Evolutionary conservation across 2,113 vertebrate species (phyloP).

Genomic region (Desmodus rotundus): DNA sequence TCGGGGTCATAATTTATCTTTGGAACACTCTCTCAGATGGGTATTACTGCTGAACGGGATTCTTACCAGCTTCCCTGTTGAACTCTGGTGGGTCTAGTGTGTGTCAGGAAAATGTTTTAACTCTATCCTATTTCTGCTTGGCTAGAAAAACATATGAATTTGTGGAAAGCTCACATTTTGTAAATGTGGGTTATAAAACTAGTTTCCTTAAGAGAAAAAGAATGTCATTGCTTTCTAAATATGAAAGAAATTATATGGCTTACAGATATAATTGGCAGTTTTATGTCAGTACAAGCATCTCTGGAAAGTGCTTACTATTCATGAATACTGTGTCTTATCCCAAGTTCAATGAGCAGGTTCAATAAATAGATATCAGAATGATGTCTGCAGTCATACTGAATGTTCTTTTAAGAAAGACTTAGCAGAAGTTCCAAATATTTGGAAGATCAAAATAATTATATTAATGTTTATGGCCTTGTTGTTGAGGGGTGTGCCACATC

Average conservation of each 20-base stretch:
- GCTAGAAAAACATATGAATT: constrained; percentile 59
- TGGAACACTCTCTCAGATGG: constrained; percentile 10
- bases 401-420: not conserved
- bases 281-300: not conserved
- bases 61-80: constrained; percentile 50
- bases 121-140: constrained; percentile 58
- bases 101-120: constrained; percentile 58
- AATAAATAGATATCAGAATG: constrained; percentile 3
- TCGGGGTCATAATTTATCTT: constrained; percentile 58
- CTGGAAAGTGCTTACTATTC: constrained; percentile 44
- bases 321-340: not conserved
- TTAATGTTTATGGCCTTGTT: not conserved
- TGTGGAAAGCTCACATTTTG: constrained; percentile 47
- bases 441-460: constrained; percentile 4
- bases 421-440: constrained; percentile 16
- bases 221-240: constrained; percentile 17
- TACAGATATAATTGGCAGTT: not conserved
- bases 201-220: constrained; percentile 29
- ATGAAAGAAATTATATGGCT: constrained; percentile 31
- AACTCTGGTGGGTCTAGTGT: constrained; percentile 45
- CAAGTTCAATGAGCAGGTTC: not conserved
- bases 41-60: constrained; percentile 1
- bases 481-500: not conserved
- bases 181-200: constrained; percentile 10
- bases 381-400: not conserved